Percentiles rank a stretch among this genome's conserved stretches.
Conservation (phyloP, 2,797 vertebrate genomes). For the Anolis apletophallus region DNA sequence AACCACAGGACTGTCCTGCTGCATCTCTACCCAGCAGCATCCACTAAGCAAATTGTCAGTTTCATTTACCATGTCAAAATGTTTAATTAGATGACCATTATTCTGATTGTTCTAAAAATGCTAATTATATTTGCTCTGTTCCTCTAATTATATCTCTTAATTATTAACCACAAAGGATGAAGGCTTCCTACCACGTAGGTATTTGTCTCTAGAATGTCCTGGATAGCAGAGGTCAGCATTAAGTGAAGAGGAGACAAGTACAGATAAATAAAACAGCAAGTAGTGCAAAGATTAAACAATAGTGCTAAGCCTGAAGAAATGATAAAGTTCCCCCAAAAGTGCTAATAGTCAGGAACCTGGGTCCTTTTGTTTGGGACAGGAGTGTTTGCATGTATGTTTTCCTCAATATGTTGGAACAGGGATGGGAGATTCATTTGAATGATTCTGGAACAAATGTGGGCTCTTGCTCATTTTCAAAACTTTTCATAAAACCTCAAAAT, state of each 20-base stretch:
- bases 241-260: neutral
- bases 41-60: conserved; percentile 14
- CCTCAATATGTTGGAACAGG: neutral
- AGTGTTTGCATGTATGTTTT: neutral
- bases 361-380: neutral
- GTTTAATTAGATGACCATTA: conserved; percentile 64
- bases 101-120: conserved; percentile 66
- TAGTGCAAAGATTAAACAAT: neutral
- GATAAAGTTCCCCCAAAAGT: neutral
- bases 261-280: neutral
- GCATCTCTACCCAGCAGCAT: neutral
- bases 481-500: no score
- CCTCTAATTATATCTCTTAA: conserved; percentile 70
- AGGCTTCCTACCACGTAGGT: conserved; percentile 34
- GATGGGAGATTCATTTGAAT: neutral
- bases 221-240: conserved; percentile 19
- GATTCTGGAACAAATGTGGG: no score
- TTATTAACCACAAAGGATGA: conserved; percentile 64
- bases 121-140: conserved; percentile 71
- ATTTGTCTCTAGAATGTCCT: conserved; percentile 31
- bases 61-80: conserved; percentile 59
- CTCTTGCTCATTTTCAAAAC: no score
- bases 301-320: neutral
- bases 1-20: neutral
- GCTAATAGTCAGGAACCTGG: neutral